Percentiles rank a stretch among this genome's conserved stretches.
Conservation (phyloP, 2,888 invertebrate species). For the Meganola albula region DNA sequence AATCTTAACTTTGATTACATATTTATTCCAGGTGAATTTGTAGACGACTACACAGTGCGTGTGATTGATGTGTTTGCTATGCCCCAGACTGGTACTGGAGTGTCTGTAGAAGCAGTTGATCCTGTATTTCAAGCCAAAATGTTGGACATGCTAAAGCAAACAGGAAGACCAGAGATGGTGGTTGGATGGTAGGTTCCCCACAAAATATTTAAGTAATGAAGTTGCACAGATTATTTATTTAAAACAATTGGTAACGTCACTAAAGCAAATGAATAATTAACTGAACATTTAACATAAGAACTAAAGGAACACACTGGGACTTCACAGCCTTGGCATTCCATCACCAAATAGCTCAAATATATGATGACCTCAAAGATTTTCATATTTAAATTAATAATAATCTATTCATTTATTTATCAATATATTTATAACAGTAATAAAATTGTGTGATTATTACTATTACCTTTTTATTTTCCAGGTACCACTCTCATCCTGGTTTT, state of each 20-base stretch:
- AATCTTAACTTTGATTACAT: slow-evolving; percentile 2
- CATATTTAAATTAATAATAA: too few relatives aligned
- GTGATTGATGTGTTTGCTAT: slow-evolving; percentile 99
- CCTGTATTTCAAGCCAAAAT: slow-evolving; percentile 99
- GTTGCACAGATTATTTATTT: too few relatives aligned
- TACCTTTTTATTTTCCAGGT: slow-evolving; percentile 67
- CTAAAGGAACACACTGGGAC: too few relatives aligned
- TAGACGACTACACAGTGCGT: slow-evolving; percentile 99
- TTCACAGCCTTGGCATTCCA: too few relatives aligned
- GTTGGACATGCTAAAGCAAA: slow-evolving; percentile 98
- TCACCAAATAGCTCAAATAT: too few relatives aligned
- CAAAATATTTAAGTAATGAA: too few relatives aligned
- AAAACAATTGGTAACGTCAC: too few relatives aligned
- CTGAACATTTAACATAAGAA: too few relatives aligned
- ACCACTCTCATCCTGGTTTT: slow-evolving; percentile 99
- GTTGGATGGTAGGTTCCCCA: slow-evolving; percentile 91
- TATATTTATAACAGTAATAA: too few relatives aligned
- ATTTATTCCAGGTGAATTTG: slow-evolving; percentile 91
- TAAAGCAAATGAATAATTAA: too few relatives aligned
- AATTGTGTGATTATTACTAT: background rate
- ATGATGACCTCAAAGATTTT: too few relatives aligned
- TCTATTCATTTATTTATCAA: too few relatives aligned
- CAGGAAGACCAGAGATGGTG: slow-evolving; percentile 99
- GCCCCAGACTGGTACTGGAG: slow-evolving; percentile 99
- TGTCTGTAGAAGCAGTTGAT: slow-evolving; percentile 99